These are phyloP conservation scores for Galerucella calmariensis DNA, from an alignment of 2,888 invertebrate genomes.

Conservation along the genomic window DNA sequence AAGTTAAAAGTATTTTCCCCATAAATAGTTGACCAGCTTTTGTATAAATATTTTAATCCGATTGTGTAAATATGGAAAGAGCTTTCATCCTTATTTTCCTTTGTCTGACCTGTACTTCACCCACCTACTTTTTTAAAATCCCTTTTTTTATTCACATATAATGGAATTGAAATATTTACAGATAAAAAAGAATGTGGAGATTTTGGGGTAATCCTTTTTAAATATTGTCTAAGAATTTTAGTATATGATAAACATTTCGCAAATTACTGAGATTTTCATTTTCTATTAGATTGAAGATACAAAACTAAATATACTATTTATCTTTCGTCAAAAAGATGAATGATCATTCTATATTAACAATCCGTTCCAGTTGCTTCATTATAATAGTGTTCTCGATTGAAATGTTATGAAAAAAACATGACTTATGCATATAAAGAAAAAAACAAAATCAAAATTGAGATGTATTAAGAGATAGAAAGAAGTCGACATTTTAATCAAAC, in stretches of 20 bases:
- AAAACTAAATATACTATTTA: neutral
- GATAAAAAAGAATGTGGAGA: too few relatives aligned
- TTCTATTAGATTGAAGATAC: neutral
- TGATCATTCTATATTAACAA: conserved; percentile 34
- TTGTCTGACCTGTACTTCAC: too few relatives aligned
- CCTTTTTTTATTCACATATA: too few relatives aligned
- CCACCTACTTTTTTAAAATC: too few relatives aligned
- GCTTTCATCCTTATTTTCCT: too few relatives aligned
- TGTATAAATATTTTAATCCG: too few relatives aligned
- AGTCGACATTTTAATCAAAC: conserved; percentile 40
- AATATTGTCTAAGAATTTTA: too few relatives aligned
- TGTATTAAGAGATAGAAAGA: conserved; percentile 28
- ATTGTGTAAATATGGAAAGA: too few relatives aligned
- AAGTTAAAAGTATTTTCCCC: too few relatives aligned
- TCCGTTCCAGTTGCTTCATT: conserved; percentile 25
- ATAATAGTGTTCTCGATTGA: conserved; percentile 29
- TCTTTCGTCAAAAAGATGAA: conserved; percentile 33
- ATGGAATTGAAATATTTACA: too few relatives aligned
- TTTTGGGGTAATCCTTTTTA: too few relatives aligned
- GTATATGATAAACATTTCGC: neutral
- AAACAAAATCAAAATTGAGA: conserved; percentile 26
- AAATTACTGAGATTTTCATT: neutral
- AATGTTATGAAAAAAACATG: conserved; percentile 23
- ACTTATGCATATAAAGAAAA: conserved; percentile 29
- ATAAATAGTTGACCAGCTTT: too few relatives aligned